A percentile compares a stretch with the other conserved stretches of the same genome.
These are phyloP conservation scores for Boloria selene DNA, from an alignment of 2,888 invertebrate species.

Conservation along the genomic window DNA sequence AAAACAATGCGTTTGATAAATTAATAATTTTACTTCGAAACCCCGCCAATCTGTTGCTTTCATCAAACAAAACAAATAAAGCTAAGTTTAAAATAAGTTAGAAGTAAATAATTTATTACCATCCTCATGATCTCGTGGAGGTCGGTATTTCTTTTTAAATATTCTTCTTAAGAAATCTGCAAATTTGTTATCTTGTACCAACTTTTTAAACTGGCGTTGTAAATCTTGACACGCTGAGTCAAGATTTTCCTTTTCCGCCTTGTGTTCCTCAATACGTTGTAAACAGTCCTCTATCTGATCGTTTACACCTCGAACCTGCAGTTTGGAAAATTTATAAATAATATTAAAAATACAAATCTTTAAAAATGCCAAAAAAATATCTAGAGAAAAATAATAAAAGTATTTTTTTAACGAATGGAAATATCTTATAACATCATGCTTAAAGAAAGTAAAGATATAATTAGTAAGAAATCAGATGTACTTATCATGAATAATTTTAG, in stretches of 20 bases:
- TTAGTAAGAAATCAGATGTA: too few relatives aligned
- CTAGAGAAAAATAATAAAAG: too few relatives aligned
- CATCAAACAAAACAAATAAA: too few relatives aligned
- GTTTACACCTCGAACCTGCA: conserved; percentile 76
- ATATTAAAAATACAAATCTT: not conserved
- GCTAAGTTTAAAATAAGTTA: not conserved
- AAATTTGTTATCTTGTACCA: conserved; percentile 88
- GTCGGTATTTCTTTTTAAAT: conserved; percentile 91
- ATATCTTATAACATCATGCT: not conserved
- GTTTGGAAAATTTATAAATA: not conserved
- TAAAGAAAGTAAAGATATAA: too few relatives aligned
- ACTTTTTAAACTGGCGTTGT: conserved; percentile 80
- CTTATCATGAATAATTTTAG: too few relatives aligned
- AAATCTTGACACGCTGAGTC: conserved; percentile 58
- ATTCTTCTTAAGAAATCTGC: conserved; percentile 90
- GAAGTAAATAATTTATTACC: conserved; percentile 48
- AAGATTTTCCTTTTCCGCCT: conserved; percentile 58
- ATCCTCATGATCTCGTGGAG: conserved; percentile 82
- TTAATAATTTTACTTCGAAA: too few relatives aligned
- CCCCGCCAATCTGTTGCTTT: too few relatives aligned
- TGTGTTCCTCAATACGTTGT: conserved; percentile 77
- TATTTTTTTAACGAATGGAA: not conserved
- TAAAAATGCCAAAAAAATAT: too few relatives aligned
- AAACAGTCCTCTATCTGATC: conserved; percentile 76
- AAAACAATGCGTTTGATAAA: too few relatives aligned